Evolutionary conservation across 53 echinoderm and acorn worm species (phyloP), one percentile per base, ranked within the genome.

Genomic region (Arbacia lixula): DNA sequence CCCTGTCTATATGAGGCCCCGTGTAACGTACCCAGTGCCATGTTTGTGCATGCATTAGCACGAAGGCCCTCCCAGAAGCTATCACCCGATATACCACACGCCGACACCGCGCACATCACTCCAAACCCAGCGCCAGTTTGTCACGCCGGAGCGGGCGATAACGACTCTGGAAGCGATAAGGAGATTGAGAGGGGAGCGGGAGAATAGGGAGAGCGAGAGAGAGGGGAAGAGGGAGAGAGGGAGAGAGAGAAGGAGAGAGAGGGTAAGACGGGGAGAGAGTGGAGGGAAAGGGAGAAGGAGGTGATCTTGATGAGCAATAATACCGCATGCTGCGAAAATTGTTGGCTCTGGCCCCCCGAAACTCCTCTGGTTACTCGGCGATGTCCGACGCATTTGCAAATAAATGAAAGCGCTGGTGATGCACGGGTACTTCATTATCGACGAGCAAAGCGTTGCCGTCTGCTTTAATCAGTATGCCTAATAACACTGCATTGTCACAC

Each of bases 11-110:
- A 77, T 77, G 56, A 38, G 39, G 36, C 54, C n/a, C 58, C 77
- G 58, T 58, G 58, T 77, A 58, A 57, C 38, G n/a, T 4, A 77
- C 57, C 9, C 74, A 34, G 12, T 39, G 41, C 60, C 24, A 54
- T 77, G 77, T 77, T 77, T 77, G 77, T 58, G 77, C 77, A 77
- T 77, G 77, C 77, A 77, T 77, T 58, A 77, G 69, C 29, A 39
- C 41, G 41, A 42, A 43, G 69, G 43, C 43, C 69, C 69, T 69
- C 69, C 69, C 69, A 69, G n/a, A 69, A 69, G 69, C 43, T 69
- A 69, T 69, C 69, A 41, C 43, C 43, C 43, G 69, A 69, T 42
- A n/a, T n/a, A 69, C 69, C 69, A 69, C 40, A 77, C 38, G 77
- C 77, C 39, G 77, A 31, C 37, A 58, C 77, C 58, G 39, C 56